phyloP scores from a whole-genome alignment of 2,888 invertebrate genomes.

The Dryobotodes eremita region DNA sequence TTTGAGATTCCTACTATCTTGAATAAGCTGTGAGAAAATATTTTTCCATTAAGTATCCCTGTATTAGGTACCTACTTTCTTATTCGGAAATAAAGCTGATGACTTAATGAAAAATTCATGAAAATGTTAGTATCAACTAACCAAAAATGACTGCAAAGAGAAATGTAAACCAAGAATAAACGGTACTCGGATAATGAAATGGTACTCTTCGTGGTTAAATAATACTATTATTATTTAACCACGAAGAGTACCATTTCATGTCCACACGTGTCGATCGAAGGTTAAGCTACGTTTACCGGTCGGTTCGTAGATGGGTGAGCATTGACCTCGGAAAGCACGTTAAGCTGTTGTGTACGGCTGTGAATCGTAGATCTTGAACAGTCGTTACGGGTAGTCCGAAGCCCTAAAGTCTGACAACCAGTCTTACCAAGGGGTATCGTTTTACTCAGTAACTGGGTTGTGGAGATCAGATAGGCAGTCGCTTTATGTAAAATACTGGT shows the following conservation, averaged over 20 bases:
- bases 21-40: slow-evolving; percentile 6
- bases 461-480: no score
- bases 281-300: background rate
- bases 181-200: background rate
- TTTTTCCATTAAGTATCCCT: slow-evolving; percentile 18
- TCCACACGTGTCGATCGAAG: background rate
- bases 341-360: background rate
- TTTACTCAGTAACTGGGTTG: background rate
- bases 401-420: background rate
- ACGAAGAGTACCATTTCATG: no score
- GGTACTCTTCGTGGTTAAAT: background rate
- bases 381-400: background rate
- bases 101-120: slow-evolving; percentile 8
- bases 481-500: background rate
- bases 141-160: background rate
- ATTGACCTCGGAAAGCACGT: background rate
- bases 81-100: background rate
- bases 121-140: background rate
- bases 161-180: background rate
- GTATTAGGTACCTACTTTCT: background rate
- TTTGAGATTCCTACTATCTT: slow-evolving; percentile 4
- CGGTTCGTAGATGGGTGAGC: background rate
- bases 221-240: no score
- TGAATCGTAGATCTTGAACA: background rate
- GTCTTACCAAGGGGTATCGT: background rate